A percentile compares a stretch with the other conserved stretches of the same genome.
These are phyloP conservation scores for Oplegnathus fasciatus DNA, from an alignment of 2,113 vertebrate genomes.

Conservation along the genomic window DNA sequence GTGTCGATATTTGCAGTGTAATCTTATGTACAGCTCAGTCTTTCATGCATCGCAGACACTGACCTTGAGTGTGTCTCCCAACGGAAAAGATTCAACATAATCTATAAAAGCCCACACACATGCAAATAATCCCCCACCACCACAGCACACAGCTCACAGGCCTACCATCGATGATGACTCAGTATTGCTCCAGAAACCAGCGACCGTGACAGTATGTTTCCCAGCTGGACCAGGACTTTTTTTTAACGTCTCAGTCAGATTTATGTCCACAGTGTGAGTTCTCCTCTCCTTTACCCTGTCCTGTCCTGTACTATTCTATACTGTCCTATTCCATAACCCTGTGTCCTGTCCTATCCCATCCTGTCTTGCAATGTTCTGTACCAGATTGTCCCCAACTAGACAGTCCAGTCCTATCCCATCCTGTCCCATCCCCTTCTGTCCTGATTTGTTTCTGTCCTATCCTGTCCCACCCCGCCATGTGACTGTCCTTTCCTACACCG, in stretches of 20 bases:
- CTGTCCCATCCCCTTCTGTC: not conserved
- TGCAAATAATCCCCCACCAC: slow-evolving; percentile 34
- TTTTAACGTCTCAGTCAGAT: not conserved
- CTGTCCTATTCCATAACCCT: not conserved
- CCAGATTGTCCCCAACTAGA: not conserved
- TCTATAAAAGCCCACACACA: slow-evolving; percentile 47
- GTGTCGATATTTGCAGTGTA: slow-evolving; percentile 22
- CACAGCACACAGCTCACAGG: slow-evolving; percentile 16
- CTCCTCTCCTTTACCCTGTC: not conserved
- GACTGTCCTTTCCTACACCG: not conserved
- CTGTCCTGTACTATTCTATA: not conserved
- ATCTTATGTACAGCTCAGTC: slow-evolving; percentile 24
- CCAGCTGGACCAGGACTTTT: not conserved
- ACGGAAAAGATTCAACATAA: slow-evolving; percentile 12
- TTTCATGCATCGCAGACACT: slow-evolving; percentile 1
- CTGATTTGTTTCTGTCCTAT: too few relatives aligned
- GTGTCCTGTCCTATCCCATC: not conserved
- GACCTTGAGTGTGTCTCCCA: slow-evolving; percentile 21
- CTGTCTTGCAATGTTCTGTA: not conserved
- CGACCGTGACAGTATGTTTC: slow-evolving; percentile 14
- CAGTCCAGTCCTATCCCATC: not conserved
- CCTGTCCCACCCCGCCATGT: too few relatives aligned
- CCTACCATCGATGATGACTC: slow-evolving; percentile 24
- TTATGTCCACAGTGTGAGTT: not conserved
- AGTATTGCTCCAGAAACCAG: slow-evolving; percentile 38